Base-by-base conservation (phyloP, 1,140 invertebrate genomes). In the Sitobion miscanthi region DNA sequence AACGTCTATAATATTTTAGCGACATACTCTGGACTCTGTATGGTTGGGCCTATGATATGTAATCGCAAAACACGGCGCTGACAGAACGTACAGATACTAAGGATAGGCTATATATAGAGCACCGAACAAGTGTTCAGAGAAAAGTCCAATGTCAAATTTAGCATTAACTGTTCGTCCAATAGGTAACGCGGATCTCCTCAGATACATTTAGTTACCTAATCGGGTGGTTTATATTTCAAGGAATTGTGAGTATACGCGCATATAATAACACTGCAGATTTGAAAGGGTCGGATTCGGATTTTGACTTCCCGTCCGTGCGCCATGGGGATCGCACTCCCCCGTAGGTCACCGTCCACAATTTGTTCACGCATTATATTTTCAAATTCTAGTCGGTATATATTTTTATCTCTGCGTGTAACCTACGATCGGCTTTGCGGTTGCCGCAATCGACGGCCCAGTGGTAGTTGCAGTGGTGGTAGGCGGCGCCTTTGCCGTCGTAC, bases 381-480 rank as follows among this genome's bases (percentile, higher is more conserved):
- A 77, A 38, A 11, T 77, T 77, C 20, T n/a, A 14, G 14, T 0
- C 0, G 14, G 30, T 30, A 69, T 14, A 14, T 54, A 5, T 21
- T 69, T 69, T 77, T 17, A 35, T 17, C 5, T 17, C 1, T 77
- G 1, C 30, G 30, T 17, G 62, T 1, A 6, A 97, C 97, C 96
- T 96, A 98, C 97, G 95, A 94, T 98, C 97, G 95, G 97, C 97
- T 94, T 97, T 97, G 93, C 98, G 96, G n/a, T 96, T 95, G n/a
- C 97, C 98, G 95, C 98, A 99, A 94, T 98, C 96, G 2, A 98
- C 98, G 45, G 97, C 98, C 98, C 98, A 99, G 95, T 98, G 96
- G 95, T 99, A 99, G 95, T 98, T 98, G 96, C 98, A 99, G 95
- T 98, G 98, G 95, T 99, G 97, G 95, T 98, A 97, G 0, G 98